Base-by-base conservation (phyloP, 2,888 invertebrate genomes). In the Boloria euphrosyne region DNA sequence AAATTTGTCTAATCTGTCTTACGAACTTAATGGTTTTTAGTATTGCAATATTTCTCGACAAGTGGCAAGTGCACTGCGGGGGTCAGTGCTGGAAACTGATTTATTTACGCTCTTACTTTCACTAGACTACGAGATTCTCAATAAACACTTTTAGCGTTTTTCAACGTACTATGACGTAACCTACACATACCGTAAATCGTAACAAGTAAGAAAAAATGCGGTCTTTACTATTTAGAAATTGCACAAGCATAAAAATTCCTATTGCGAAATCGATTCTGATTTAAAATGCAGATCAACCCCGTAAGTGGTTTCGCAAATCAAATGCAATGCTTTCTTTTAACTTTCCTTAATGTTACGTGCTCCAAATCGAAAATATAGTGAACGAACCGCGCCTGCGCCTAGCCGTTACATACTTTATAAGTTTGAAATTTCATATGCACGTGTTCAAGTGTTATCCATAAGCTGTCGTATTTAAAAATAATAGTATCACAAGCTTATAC, bases 31-130 rank as follows among this genome's bases (percentile, higher is more conserved):
- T 62, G 59, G 31, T 59, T 69, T 67, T 71, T 62, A 58, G 66
- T 67, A 31, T 59, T 53, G 69, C 65, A 65, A 67, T 68, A 65
- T 66, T 69, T 69, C 69, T 73, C 70, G 76, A 77, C 83, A 83
- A 84, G 83, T 87, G 83, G 77, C 83, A 83, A 84, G 83, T 87
- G 83, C 77, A 74, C 80, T 74, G 61, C 80, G 76, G 79, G 79
- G 79, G 86, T 88, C 87, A 85, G 60, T 66, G 71, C 74, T 78
- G 74, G 74, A 75, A 65, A 70, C 68, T 73, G 72, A 75, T 80
- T 85, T 83, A 78, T 84, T 83, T 80, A 83, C 82, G 82, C 83
- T 86, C 78, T 85, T 83, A 87, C 90, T 90, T 89, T 90, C 89
- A 84, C 88, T 79, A 73, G 78, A 79, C 78, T 75, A 76, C 77